These are phyloP conservation scores for Augiades crinisus DNA, from an alignment of 2,888 invertebrate genomes.

Conservation along the genomic window DNA sequence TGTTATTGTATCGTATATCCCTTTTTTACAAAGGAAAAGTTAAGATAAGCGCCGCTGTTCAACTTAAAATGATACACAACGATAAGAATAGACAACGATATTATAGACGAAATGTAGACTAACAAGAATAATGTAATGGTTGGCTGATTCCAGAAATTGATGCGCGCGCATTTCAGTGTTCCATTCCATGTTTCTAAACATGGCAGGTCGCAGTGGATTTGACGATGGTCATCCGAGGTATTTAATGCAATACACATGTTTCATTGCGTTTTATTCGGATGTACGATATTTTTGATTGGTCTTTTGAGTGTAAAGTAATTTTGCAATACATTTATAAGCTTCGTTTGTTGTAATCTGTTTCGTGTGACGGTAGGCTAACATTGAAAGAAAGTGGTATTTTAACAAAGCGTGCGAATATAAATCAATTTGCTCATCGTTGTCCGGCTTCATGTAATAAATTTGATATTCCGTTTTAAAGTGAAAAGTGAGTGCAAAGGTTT, in stretches of 20 bases:
- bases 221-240: slow-evolving; percentile 91
- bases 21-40: not conserved
- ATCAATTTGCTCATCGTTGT: slow-evolving; percentile 40
- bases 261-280: slow-evolving; percentile 14
- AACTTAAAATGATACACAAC: no score
- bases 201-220: slow-evolving; percentile 94
- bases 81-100: slow-evolving; percentile 6
- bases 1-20: not conserved
- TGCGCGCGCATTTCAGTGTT: slow-evolving; percentile 63
- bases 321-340: slow-evolving; percentile 28
- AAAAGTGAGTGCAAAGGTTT: slow-evolving; percentile 38
- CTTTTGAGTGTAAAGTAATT: slow-evolving; percentile 28
- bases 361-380: slow-evolving; percentile 66
- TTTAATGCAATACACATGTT: slow-evolving; percentile 42
- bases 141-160: slow-evolving; percentile 40
- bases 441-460: slow-evolving; percentile 28
- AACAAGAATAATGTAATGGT: slow-evolving; percentile 7
- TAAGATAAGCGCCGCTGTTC: not conserved
- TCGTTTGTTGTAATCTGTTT: slow-evolving; percentile 39
- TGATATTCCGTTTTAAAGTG: slow-evolving; percentile 21
- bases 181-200: slow-evolving; percentile 86
- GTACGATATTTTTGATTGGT: not conserved
- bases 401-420: slow-evolving; percentile 43
- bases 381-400: slow-evolving; percentile 65
- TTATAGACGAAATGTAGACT: slow-evolving; percentile 10